phyloP scores from a whole-genome alignment of 1,140 invertebrate genomes.

The Leucophenga varia region DNA sequence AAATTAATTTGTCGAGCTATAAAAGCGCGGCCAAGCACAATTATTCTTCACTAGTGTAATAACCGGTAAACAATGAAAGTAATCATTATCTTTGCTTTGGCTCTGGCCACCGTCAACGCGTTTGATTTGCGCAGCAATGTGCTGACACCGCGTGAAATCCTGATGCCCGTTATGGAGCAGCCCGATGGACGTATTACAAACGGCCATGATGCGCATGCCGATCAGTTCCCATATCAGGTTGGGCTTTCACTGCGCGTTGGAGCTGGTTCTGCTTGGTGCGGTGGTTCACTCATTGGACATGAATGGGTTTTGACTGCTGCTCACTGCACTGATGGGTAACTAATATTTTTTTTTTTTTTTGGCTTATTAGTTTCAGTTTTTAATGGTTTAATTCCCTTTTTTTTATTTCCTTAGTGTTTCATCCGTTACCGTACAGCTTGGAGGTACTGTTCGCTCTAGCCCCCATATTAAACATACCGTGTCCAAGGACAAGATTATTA shows the following conservation, averaged over 20 bases:
- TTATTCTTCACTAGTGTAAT: slow-evolving; percentile 8
- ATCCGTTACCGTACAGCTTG: slow-evolving; percentile 28
- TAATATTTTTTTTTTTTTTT: neutral
- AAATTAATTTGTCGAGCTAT: slow-evolving; percentile 17
- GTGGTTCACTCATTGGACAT: slow-evolving; percentile 61
- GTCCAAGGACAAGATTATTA: slow-evolving; percentile 28
- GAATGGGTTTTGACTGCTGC: slow-evolving; percentile 63
- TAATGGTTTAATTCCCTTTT: neutral
- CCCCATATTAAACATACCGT: slow-evolving; percentile 40
- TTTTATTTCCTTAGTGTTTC: neutral
- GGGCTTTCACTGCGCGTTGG: slow-evolving; percentile 43
- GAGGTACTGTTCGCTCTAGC: slow-evolving; percentile 25
- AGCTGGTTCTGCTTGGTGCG: slow-evolving; percentile 53
- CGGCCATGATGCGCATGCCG: slow-evolving; percentile 35
- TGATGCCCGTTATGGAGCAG: slow-evolving; percentile 20
- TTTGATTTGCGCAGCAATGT: slow-evolving; percentile 22
- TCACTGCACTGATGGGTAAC: slow-evolving; percentile 59
- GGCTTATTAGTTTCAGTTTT: neutral
- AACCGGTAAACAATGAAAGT: too few species aligned
- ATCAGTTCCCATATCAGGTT: slow-evolving; percentile 55
- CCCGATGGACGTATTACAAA: slow-evolving; percentile 47
- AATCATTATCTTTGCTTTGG: slow-evolving; percentile 40
- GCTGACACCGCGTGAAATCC: slow-evolving; percentile 15
- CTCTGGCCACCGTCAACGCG: slow-evolving; percentile 35
- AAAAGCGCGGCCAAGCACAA: slow-evolving; percentile 13